Evolutionary conservation across 37 sponge, comb jelly and placozoan genomes (phyloP).

Genomic region (Mnemiopsis leidyi): DNA sequence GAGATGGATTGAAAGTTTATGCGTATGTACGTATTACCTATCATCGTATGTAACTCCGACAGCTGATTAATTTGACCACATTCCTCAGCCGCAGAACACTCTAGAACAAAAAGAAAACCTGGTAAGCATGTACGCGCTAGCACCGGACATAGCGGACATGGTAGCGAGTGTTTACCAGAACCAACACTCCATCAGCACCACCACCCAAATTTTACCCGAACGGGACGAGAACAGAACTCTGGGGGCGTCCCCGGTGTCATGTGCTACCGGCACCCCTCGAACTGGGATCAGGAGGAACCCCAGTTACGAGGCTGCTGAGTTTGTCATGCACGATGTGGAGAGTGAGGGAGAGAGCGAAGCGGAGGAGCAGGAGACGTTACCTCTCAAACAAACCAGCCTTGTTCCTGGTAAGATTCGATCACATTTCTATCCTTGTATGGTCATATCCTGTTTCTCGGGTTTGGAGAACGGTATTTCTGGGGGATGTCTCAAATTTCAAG

Average conservation of each 20-base stretch:
- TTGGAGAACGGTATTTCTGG: too few relatives aligned
- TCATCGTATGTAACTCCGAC: too few relatives aligned
- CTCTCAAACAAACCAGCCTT: not conserved
- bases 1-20: too few relatives aligned
- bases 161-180: constrained; percentile 59
- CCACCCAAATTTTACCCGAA: constrained; percentile 29
- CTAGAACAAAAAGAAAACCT: constrained; percentile 46
- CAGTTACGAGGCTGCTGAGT: constrained; percentile 64
- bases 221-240: constrained; percentile 16
- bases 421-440: too few relatives aligned
- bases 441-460: too few relatives aligned
- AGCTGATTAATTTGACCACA: too few relatives aligned
- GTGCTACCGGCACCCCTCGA: constrained; percentile 34
- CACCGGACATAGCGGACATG: constrained; percentile 64
- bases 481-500: too few relatives aligned
- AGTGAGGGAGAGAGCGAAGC: not conserved
- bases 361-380: not conserved
- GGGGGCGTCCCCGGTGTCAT: constrained; percentile 45
- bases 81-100: constrained; percentile 47
- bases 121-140: constrained; percentile 46
- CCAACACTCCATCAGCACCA: constrained; percentile 21
- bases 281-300: constrained; percentile 20
- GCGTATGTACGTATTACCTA: too few relatives aligned
- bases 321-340: constrained; percentile 20
- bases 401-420: too few relatives aligned